Base-by-base conservation (phyloP, 2,113 vertebrate genomes). In the Odobenus rosmarus region DNA sequence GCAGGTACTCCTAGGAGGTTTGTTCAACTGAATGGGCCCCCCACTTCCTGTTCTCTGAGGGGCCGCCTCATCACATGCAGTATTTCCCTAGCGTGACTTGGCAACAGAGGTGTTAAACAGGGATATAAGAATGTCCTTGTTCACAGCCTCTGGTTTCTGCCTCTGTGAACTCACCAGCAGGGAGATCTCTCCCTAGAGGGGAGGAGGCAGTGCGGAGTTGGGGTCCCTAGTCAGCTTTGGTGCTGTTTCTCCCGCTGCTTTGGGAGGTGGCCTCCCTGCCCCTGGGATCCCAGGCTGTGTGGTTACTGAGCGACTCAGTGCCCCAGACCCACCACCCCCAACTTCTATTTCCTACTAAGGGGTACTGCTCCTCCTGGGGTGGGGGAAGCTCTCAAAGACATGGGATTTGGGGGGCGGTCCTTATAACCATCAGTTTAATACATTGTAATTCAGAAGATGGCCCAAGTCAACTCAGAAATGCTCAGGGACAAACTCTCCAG, bases 221-320 rank as follows among this genome's bases (percentile, higher is more conserved):
- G n/a, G 23, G 1, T 1, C 3, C 57, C 72, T 16, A 11, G 5
- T 31, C 26, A 49, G 10, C n/a, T 8, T 24, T 10, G 28, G 2
- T 36, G 61, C n/a, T 62, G 28, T 46, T n/a, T 57, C 23, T 39
- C 55, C 39, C 24, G 13, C 21, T 36, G 42, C 33, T 19, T 80
- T 26, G 62, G 80, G 1, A 7, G 7, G 46, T 0, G 0, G 55
- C 36, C 12, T 51, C 23, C 23, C 53, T 16, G 39, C n/a, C 51
- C 7, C 39, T 80, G n/a, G 59, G 91, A 33, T 28, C 36, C n/a
- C 12, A 4, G 42, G 69, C 33, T 46, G 28, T 57, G 12, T 23
- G 42, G 31, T 49, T 26, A 15, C 39, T 23, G 18, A 85, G 72
- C 10, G 28, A 15, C n/a, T 24, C 33, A 0, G 10, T 1, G 0